phyloP scores from a whole-genome alignment of 2,888 invertebrate genomes.

The Hedychridium roseum region DNA sequence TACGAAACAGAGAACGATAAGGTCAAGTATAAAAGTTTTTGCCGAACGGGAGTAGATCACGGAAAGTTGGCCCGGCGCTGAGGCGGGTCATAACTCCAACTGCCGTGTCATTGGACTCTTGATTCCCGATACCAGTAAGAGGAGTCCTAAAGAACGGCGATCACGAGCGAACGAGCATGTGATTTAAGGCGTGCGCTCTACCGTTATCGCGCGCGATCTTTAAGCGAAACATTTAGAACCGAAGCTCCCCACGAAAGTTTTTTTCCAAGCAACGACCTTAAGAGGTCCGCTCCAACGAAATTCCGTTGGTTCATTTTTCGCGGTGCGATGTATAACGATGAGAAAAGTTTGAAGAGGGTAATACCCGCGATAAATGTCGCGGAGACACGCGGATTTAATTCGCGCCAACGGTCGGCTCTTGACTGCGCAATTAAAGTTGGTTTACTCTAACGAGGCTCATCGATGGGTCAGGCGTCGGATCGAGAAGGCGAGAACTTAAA shows the following conservation, averaged over 20 bases:
- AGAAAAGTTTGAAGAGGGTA: slow-evolving; percentile 5
- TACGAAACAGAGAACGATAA: slow-evolving; percentile 23
- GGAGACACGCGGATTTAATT: too few relatives aligned
- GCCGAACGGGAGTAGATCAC: slow-evolving; percentile 16
- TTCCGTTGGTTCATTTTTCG: slow-evolving; percentile 12
- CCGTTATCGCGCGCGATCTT: slow-evolving; percentile 12
- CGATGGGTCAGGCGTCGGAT: slow-evolving; percentile 30
- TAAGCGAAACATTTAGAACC: slow-evolving; percentile 2
- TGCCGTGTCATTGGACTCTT: slow-evolving; percentile 18
- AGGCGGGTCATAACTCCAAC: slow-evolving; percentile 30
- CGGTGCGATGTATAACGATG: slow-evolving; percentile 14
- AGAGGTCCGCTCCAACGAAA: neutral
- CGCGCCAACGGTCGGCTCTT: too few relatives aligned
- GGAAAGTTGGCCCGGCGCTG: slow-evolving; percentile 19
- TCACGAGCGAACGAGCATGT: slow-evolving; percentile 15
- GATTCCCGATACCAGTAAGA: slow-evolving; percentile 25
- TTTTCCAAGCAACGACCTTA: neutral
- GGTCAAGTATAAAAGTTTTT: slow-evolving; percentile 36
- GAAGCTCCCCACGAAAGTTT: slow-evolving; percentile 4
- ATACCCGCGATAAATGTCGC: too few relatives aligned
- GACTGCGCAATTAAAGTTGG: slow-evolving; percentile 35
- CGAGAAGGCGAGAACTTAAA: slow-evolving; percentile 18
- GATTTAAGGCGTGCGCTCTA: slow-evolving; percentile 18
- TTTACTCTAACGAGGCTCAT: slow-evolving; percentile 35
- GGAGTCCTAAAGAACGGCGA: slow-evolving; percentile 22